Conservation (phyloP, 1,140 invertebrate species). For the Panonychus citri region DNA sequence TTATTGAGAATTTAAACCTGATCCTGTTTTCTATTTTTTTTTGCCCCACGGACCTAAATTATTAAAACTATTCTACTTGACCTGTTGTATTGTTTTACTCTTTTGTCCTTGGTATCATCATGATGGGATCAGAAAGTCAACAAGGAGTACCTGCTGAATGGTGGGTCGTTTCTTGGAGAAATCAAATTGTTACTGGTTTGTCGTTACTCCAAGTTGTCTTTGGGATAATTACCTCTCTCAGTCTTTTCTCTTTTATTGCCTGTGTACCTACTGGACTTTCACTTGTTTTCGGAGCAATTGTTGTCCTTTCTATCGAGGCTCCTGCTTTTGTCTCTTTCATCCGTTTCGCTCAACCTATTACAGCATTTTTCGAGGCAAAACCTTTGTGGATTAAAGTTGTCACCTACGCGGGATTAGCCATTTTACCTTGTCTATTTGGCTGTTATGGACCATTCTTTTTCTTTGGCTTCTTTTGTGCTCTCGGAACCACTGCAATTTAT, state of each 20-base stretch:
- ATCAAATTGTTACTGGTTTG: slow-evolving; percentile 7
- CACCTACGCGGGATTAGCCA: slow-evolving; percentile 7
- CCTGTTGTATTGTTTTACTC: no score
- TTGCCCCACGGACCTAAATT: no score
- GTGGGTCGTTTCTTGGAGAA: slow-evolving; percentile 10
- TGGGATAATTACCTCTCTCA: slow-evolving; percentile 7
- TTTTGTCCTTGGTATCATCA: no score
- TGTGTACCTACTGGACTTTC: no score
- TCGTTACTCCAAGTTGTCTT: slow-evolving; percentile 4
- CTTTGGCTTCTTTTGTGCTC: slow-evolving; percentile 8
- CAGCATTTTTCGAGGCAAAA: slow-evolving; percentile 8
- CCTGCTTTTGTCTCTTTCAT: slow-evolving; percentile 10
- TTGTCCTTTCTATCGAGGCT: slow-evolving; percentile 10
- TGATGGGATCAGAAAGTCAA: no score
- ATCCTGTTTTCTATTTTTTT: no score
- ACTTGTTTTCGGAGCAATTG: not conserved
- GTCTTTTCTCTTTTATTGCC: not conserved
- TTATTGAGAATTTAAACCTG: no score
- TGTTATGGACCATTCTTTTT: slow-evolving; percentile 7
- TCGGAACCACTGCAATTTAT: slow-evolving; percentile 7
- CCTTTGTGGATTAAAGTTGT: slow-evolving; percentile 11
- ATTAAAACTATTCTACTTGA: no score
- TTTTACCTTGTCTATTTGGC: slow-evolving; percentile 7
- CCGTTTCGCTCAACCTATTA: slow-evolving; percentile 7
- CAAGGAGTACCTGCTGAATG: not conserved